Conservation (phyloP, 2,888 invertebrate genomes). For the Cheilosia soror region DNA sequence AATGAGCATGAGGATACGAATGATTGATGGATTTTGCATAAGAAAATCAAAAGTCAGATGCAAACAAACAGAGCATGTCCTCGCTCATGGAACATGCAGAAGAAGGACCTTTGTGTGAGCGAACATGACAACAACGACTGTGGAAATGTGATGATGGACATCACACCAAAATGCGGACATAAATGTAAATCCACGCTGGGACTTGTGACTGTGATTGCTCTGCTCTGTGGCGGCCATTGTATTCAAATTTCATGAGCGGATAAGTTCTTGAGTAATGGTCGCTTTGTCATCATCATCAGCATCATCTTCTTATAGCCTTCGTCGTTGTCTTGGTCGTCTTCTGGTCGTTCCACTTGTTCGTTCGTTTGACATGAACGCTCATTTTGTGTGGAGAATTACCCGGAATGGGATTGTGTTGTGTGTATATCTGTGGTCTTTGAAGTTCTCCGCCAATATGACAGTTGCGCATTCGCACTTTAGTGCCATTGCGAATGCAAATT, state of each 20-base stretch:
- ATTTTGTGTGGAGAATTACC: constrained; percentile 74
- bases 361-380: constrained; percentile 74
- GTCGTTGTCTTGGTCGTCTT: constrained; percentile 32
- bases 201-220: constrained; percentile 72
- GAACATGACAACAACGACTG: constrained; percentile 69
- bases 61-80: constrained; percentile 38
- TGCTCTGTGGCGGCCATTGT: constrained; percentile 63
- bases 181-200: constrained; percentile 71
- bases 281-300: constrained; percentile 74
- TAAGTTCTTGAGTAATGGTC: constrained; percentile 75
- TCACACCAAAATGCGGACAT: constrained; percentile 74
- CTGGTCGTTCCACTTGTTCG: constrained; percentile 75
- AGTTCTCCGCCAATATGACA: constrained; percentile 65
- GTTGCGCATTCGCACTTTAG: constrained; percentile 75
- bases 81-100: constrained; percentile 9
- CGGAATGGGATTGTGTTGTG: constrained; percentile 60
- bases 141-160: constrained; percentile 58
- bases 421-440: constrained; percentile 50
- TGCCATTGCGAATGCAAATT: constrained; percentile 68
- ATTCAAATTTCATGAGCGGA: constrained; percentile 75
- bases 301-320: constrained; percentile 46
- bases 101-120: constrained; percentile 52
- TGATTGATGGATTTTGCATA: constrained; percentile 74
- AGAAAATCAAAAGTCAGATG: constrained; percentile 63
- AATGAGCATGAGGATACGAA: constrained; percentile 17